A percentile compares a stretch with the other conserved stretches of the same genome.
Conservation (phyloP, 2,888 invertebrate genomes). For the Augiades crinisus region DNA sequence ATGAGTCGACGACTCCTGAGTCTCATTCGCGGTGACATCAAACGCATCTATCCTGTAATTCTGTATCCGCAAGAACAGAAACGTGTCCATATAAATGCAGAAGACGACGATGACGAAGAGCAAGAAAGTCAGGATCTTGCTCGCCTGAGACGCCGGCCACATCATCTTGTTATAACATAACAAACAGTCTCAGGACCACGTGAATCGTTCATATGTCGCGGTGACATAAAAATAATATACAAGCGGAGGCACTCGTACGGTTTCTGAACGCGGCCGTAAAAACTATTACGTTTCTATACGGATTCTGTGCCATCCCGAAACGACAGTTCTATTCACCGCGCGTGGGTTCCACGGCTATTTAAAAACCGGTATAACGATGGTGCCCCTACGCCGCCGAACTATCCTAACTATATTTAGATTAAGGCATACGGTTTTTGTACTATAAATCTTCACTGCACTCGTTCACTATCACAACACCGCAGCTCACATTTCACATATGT, state of each 20-base stretch:
- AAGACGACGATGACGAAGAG: constrained; percentile 82
- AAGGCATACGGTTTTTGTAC: constrained; percentile 18
- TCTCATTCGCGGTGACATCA: constrained; percentile 40
- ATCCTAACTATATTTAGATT: neutral
- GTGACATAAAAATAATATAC: constrained; percentile 23
- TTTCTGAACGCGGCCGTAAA: constrained; percentile 27
- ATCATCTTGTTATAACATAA: constrained; percentile 70
- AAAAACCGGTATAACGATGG: constrained; percentile 18
- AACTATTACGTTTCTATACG: neutral
- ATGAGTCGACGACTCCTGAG: constrained; percentile 51
- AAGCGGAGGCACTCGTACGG: constrained; percentile 29
- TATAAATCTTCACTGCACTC: neutral
- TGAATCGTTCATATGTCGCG: no score
- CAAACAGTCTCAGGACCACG: no score
- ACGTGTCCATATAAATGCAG: constrained; percentile 87
- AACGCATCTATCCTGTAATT: constrained; percentile 82
- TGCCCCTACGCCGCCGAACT: neutral
- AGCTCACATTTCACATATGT: constrained; percentile 16
- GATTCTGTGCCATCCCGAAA: constrained; percentile 21
- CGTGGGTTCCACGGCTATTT: constrained; percentile 32
- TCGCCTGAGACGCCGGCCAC: constrained; percentile 87
- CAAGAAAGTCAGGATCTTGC: constrained; percentile 83
- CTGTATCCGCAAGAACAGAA: constrained; percentile 86
- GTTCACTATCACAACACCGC: constrained; percentile 2
- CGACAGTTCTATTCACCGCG: constrained; percentile 26